Percentiles rank a stretch among this genome's conserved stretches.
Conservation (phyloP, 2,113 vertebrate species). For the Dromas ardeola region DNA sequence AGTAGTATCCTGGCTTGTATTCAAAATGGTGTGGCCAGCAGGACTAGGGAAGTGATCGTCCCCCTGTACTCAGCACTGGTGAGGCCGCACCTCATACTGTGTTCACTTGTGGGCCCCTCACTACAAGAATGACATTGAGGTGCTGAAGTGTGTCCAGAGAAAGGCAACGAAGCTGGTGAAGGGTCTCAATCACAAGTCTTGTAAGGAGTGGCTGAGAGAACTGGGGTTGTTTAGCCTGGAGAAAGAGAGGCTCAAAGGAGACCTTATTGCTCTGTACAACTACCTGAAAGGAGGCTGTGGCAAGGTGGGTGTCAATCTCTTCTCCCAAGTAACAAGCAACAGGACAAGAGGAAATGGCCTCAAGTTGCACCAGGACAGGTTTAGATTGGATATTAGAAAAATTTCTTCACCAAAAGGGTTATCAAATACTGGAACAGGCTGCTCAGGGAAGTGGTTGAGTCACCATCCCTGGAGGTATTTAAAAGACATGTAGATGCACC, state of each 20-base stretch:
- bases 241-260: background rate
- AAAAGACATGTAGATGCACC: background rate
- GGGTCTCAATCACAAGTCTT: background rate
- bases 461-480: background rate
- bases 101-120: background rate
- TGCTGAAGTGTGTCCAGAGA: background rate
- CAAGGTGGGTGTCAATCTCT: background rate
- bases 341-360: background rate
- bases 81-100: background rate
- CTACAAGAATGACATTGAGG: background rate
- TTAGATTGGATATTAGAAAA: background rate
- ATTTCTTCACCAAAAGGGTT: background rate
- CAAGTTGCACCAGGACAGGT: background rate
- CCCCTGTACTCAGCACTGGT: background rate
- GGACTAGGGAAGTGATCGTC: background rate
- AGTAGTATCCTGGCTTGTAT: background rate
- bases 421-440: background rate
- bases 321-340: background rate
- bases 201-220: background rate
- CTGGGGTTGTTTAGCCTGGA: background rate
- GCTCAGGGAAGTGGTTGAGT: background rate
- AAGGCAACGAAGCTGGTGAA: background rate
- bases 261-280: background rate
- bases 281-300: background rate
- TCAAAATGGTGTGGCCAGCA: background rate